Base-by-base conservation (phyloP, 2,888 invertebrate genomes). In the Notocelia uddmanniana region DNA sequence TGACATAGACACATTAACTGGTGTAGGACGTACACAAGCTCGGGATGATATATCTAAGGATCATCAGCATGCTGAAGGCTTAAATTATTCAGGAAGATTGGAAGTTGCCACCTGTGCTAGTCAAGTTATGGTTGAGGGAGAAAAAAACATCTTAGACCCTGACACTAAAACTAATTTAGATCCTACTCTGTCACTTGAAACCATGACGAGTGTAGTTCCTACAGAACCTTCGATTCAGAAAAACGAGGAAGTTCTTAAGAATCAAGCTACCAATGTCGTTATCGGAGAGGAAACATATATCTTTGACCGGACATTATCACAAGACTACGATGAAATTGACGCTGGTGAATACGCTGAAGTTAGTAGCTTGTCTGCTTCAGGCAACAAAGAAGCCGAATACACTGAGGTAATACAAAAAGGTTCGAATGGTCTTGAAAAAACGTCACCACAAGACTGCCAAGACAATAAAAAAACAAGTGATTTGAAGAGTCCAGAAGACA, bases 301-400 rank as follows among this genome's bases (percentile, higher is more conserved):
- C n/a, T 72, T 72, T 62, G 72, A 72, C 21, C 62, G 67, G 37
- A 72, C 72, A 19, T 72, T 72, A 34, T 72, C 72, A 34, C 72
- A 72, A 37, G 72, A 67, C 37, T 72, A 68, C 23, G 72, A 68
- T 31, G 72, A 72, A 50, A 37, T 68, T 50, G 31, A 45, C 54
- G 45, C 26, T 2, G 50, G 57, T 37, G 31, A 13, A 8, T 41
- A 31, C 19, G 3, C n/a, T 19, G 19, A 58, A 15, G 31, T 52
- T 1, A 55, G 26, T 45, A 26, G 45, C 15, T 45, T 37, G 31
- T 45, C 66, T 10, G 23, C 26, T 41, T 55, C 45, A 13, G 13
- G 13, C 15, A 45, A 55, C 23, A 41, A 23, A 45, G 19, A 55
- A 26, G 5, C 8, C 18, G 19, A 66, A 41, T 26, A 37, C 21